Conservation (phyloP, 2,888 invertebrate genomes). For the Eupithecia dodoneata region DNA sequence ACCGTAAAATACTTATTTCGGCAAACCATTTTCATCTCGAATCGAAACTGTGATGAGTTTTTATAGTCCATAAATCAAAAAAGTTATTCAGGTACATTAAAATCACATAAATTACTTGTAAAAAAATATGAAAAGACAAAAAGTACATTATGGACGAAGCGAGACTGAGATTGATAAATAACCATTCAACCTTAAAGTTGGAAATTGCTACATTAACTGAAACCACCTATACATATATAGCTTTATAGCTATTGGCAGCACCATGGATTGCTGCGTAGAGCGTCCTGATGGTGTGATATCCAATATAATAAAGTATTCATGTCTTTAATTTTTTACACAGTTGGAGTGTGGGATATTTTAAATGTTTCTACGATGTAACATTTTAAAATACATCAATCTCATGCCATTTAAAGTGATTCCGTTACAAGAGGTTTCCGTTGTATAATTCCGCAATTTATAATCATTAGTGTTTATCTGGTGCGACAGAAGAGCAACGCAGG, state of each 20-base stretch:
- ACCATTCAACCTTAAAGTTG: constrained; percentile 44
- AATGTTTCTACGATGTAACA: constrained; percentile 33
- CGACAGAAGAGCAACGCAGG: constrained; percentile 50
- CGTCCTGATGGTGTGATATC: background rate
- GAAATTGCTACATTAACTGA: constrained; percentile 19
- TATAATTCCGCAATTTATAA: constrained; percentile 80
- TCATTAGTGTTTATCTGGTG: constrained; percentile 74
- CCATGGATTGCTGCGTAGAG: constrained; percentile 2
- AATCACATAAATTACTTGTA: constrained; percentile 66
- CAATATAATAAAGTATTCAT: constrained; percentile 19
- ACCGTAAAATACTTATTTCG: constrained; percentile 13
- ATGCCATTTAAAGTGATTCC: constrained; percentile 58
- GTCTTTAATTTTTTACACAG: constrained; percentile 12
- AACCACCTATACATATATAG: constrained; percentile 3
- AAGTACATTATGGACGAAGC: constrained; percentile 66
- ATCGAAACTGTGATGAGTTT: constrained; percentile 19
- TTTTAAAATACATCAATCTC: constrained; percentile 46
- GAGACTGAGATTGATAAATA: constrained; percentile 61
- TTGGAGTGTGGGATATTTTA: constrained; percentile 16
- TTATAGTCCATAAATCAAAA: constrained; percentile 55
- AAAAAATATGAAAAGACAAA: constrained; percentile 67
- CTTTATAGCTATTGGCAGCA: no score
- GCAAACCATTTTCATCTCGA: constrained; percentile 26
- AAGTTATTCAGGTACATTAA: constrained; percentile 64
- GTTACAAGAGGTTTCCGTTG: constrained; percentile 62